Percentiles rank a stretch among this genome's conserved stretches.
phyloP scores from a whole-genome alignment of 2,113 vertebrate species.

The Pterocles orientalis region DNA sequence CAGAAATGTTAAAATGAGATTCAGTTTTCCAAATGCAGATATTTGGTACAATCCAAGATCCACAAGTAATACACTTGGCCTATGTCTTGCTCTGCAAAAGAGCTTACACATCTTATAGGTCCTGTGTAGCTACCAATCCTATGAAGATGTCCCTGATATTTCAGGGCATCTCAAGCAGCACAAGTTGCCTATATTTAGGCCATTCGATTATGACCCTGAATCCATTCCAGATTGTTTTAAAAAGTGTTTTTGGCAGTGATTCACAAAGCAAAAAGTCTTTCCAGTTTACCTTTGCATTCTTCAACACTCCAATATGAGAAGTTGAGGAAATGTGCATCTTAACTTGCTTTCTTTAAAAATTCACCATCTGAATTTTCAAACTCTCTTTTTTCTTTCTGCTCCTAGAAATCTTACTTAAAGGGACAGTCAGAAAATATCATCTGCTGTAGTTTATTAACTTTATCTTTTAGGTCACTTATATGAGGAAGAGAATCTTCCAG shows the following conservation, averaged over 20 bases:
- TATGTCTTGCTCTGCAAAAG: background rate
- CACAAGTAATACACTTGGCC: fast-evolving
- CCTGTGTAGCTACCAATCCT: fast-evolving
- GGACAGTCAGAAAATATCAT: background rate
- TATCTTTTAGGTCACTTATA: background rate
- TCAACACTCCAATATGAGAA: background rate
- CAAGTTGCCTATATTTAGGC: background rate
- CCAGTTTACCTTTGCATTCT: background rate
- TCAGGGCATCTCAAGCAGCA: background rate
- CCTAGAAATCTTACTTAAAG: background rate
- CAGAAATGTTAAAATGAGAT: background rate
- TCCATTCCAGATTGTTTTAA: background rate
- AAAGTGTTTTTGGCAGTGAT: background rate
- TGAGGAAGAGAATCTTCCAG: background rate
- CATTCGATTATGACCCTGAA: background rate
- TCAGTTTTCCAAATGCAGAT: background rate
- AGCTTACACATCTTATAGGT: background rate
- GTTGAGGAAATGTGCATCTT: background rate
- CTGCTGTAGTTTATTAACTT: background rate
- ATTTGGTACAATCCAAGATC: background rate
- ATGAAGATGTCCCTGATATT: background rate
- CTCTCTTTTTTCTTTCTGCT: background rate
- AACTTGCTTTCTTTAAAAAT: background rate
- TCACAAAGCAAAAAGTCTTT: background rate
- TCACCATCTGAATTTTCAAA: background rate